Percentiles rank a stretch among this genome's conserved stretches.
Evolutionary conservation across 2,797 vertebrate species (phyloP).

Genomic region (Sebastes umbrosus): DNA sequence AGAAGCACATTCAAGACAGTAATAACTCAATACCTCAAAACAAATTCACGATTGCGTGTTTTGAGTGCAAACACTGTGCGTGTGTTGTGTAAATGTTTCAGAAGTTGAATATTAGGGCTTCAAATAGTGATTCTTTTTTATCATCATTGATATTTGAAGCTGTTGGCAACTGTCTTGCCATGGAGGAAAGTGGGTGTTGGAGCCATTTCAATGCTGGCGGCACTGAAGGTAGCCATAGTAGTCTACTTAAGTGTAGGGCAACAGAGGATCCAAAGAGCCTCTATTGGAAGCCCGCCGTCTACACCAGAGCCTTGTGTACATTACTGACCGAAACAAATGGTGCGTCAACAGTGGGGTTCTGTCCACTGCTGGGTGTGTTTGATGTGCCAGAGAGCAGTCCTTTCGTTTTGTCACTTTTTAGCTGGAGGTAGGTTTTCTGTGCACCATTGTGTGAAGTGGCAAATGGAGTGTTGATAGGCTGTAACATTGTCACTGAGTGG

Average conservation of each 20-base stretch:
- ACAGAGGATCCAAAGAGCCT: neutral
- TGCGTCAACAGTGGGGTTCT: neutral
- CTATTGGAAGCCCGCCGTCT: neutral
- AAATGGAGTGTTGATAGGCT: neutral
- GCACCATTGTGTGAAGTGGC: neutral
- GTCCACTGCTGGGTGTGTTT: neutral
- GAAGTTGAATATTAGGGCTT: neutral
- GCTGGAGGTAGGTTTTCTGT: neutral
- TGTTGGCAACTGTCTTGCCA: neutral
- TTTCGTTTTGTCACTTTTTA: neutral
- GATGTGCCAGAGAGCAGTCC: neutral
- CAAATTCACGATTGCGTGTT: neutral
- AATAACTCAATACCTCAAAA: neutral
- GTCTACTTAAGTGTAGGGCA: neutral
- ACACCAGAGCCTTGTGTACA: neutral
- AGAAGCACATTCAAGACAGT: neutral
- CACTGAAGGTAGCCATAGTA: neutral
- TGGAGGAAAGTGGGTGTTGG: neutral
- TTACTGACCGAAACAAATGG: neutral
- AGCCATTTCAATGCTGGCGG: neutral
- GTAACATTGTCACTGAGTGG: neutral
- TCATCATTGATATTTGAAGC: too few relatives aligned
- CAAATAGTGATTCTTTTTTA: neutral
- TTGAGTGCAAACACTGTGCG: neutral
- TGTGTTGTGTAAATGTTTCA: neutral